Conservation (phyloP, 2,113 vertebrate genomes). For the Hippocampus mohnikei region DNA sequence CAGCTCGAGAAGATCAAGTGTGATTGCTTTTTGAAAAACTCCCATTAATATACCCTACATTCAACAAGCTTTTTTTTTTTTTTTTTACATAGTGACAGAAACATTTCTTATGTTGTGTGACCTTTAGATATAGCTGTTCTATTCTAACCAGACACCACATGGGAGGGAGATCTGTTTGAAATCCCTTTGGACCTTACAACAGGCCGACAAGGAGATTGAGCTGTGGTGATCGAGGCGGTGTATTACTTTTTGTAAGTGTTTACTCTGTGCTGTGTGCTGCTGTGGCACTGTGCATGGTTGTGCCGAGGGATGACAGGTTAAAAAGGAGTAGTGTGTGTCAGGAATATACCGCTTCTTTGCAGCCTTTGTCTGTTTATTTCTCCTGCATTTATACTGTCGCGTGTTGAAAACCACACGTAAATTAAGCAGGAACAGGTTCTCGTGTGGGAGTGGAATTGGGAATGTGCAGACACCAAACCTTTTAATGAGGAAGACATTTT, state of each 20-base stretch:
- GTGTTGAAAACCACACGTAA: conserved; percentile 67
- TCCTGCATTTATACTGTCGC: conserved; percentile 69
- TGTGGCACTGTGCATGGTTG: conserved; percentile 24
- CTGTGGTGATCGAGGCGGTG: conserved; percentile 27
- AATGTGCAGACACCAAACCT: conserved; percentile 60
- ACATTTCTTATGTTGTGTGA: conserved; percentile 32
- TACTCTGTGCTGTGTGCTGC: conserved; percentile 7
- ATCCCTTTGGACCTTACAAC: conserved; percentile 22
- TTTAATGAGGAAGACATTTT: conserved; percentile 72
- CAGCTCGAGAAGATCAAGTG: conserved; percentile 48
- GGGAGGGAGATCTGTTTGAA: conserved; percentile 33
- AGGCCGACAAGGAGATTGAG: conserved; percentile 25
- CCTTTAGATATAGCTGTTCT: conserved; percentile 46
- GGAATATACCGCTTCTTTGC: conserved; percentile 64
- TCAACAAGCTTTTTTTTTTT: background rate
- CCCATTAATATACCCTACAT: conserved; percentile 15
- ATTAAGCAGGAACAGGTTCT: conserved; percentile 63
- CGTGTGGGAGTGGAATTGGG: conserved; percentile 53
- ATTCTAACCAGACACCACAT: conserved; percentile 33
- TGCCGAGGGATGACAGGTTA: conserved; percentile 26
- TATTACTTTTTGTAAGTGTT: conserved; percentile 12
- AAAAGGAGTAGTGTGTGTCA: conserved; percentile 14
- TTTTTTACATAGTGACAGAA: conserved; percentile 27
- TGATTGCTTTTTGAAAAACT: conserved; percentile 56
- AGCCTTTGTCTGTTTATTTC: conserved; percentile 71